Evolutionary conservation across 2,888 invertebrate species (phyloP).

Genomic region (Antitype chi): DNA sequence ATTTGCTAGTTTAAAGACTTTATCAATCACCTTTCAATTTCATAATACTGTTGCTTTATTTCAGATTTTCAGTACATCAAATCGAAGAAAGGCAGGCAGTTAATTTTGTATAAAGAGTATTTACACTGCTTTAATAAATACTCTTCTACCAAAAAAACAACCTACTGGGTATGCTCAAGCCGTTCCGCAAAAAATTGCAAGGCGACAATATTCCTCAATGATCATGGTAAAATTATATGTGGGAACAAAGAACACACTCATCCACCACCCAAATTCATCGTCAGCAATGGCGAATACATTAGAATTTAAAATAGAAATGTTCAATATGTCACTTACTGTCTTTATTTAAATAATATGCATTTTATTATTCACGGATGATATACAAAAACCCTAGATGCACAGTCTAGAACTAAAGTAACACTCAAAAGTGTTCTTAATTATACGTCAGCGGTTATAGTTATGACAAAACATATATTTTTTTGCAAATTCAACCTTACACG

Average conservation of each 20-base stretch:
- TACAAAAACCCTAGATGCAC: no score
- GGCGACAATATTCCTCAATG: slow-evolving; percentile 28
- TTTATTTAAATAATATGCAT: background rate
- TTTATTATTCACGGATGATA: background rate
- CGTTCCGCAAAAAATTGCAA: slow-evolving; percentile 29
- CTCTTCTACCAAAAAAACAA: background rate
- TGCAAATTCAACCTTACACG: no score
- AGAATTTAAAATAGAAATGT: slow-evolving; percentile 4
- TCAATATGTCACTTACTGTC: background rate
- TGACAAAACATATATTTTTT: no score
- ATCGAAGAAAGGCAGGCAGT: slow-evolving; percentile 14
- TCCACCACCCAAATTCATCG: slow-evolving; percentile 24
- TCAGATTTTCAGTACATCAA: slow-evolving; percentile 24
- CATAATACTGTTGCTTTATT: background rate
- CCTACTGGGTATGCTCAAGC: slow-evolving; percentile 22
- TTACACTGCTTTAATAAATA: slow-evolving; percentile 14
- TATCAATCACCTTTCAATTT: background rate
- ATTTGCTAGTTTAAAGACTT: background rate
- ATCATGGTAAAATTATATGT: slow-evolving; percentile 7
- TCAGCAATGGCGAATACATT: slow-evolving; percentile 43
- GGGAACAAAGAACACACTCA: slow-evolving; percentile 21
- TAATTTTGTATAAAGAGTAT: slow-evolving; percentile 18
- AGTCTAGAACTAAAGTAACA: no score
- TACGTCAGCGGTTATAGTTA: no score
- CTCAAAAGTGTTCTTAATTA: no score